These are phyloP conservation scores for Merodon equestris DNA, from an alignment of 2,888 invertebrate species.

Conservation along the genomic window DNA sequence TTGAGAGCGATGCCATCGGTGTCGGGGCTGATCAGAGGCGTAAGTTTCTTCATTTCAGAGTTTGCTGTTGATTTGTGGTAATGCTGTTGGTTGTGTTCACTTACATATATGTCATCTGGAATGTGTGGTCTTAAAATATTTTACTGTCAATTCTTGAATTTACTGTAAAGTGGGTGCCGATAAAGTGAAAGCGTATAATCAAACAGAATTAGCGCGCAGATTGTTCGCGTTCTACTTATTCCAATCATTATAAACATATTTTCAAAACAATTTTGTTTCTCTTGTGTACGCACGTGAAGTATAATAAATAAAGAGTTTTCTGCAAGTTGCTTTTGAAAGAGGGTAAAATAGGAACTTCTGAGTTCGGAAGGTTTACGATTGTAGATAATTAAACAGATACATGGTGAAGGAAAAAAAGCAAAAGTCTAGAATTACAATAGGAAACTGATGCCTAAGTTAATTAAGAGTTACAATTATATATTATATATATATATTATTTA, in stretches of 20 bases:
- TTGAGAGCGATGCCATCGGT: neutral
- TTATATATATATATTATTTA: no score
- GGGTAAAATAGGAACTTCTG: no score
- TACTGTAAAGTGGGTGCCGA: slow-evolving; percentile 40
- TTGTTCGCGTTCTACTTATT: neutral
- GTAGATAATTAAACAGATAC: no score
- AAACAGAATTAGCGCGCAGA: slow-evolving; percentile 28
- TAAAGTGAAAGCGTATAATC: slow-evolving; percentile 10
- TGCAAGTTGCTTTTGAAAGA: no score
- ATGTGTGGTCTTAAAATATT: slow-evolving; percentile 44
- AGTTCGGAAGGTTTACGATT: no score
- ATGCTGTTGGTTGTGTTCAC: neutral
- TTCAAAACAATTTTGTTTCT: no score
- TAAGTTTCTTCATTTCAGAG: slow-evolving; percentile 24
- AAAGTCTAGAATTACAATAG: no score
- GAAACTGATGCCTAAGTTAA: no score
- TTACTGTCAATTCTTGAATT: slow-evolving; percentile 46
- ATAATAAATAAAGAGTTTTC: no score
- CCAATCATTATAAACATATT: neutral
- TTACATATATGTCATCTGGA: slow-evolving; percentile 28
- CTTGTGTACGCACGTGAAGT: no score
- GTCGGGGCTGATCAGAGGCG: neutral
- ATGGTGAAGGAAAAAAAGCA: no score
- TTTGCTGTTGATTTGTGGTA: slow-evolving; percentile 40
- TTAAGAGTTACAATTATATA: no score